Evolutionary conservation across 1,140 invertebrate genomes (phyloP), one percentile per base, ranked within the genome.

Genomic region (Caerostris darwini): DNA sequence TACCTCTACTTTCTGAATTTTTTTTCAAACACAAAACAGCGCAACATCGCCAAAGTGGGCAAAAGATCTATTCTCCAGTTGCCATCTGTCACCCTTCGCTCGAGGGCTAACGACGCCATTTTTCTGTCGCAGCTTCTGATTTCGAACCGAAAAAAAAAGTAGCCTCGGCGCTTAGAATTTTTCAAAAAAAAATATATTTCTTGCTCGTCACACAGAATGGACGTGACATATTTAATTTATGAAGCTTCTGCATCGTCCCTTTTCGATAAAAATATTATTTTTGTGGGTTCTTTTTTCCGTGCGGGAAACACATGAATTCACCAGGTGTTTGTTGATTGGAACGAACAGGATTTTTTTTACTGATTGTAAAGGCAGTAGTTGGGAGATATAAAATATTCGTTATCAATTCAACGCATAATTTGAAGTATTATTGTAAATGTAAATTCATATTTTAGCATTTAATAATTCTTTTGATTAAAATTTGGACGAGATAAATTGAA

Each of bases 141-240:
- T 90, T 90, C 56, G 58, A 10, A 17, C 19, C n/a, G 12, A 19
- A 87, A 87, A 56, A 82, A 57, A 83, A 56, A 56, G 56, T 57
- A 83, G n/a, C 53, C 54, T 19, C 14, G 57, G 57, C 82, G 82
- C 82, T 57, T 83, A 54, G 82, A 83, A 83, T 57, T 83, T 89
- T 87, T n/a, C 5, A n/a, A n/a, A 8, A 56, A 67, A 89, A 69
- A 56, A 17, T 34, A 34, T 34, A 34, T 59, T 90, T 90, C 19
- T 34, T 71, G 50, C 50, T 69, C 89, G 89, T 90, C 69, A 81
- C 71, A 90, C 61, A 77, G 71, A 90, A 90, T 59, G 54, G 89
- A 90, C 89, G 89, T 90, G 89, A 90, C 89, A 90, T 90, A 90
- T 90, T 90, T 90, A 90, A 90, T 90, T 90, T 90, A 90, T 90